These are phyloP conservation scores for Thrips palmi DNA, from an alignment of 1,140 invertebrate species.

Conservation along the genomic window DNA sequence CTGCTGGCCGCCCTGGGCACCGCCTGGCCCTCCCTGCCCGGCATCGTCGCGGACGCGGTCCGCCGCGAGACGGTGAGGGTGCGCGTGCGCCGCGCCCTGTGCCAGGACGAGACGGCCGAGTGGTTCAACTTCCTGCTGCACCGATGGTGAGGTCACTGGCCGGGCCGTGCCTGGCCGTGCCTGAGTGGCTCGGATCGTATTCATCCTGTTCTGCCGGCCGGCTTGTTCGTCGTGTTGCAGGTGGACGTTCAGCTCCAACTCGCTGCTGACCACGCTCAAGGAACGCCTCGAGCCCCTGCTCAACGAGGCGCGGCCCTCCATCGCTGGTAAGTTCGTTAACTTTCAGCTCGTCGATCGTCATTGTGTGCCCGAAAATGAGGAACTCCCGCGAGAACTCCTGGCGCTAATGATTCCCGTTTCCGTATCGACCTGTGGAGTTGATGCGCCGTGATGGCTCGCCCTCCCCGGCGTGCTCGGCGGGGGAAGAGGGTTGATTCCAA, in stretches of 20 bases:
- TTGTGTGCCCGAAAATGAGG: too few species aligned
- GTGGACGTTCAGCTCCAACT: conserved; percentile 32
- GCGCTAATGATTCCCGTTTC: too few species aligned
- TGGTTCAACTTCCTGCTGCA: conserved; percentile 34
- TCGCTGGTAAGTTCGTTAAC: conserved; percentile 25
- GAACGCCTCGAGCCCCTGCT: conserved; percentile 28
- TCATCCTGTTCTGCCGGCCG: not conserved
- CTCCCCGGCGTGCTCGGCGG: too few species aligned
- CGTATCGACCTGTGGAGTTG: too few species aligned
- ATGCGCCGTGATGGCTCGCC: too few species aligned
- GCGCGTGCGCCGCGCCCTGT: conserved; percentile 26
- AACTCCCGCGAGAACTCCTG: too few species aligned
- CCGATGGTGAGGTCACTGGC: conserved; percentile 24
- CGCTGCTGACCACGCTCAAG: conserved; percentile 29
- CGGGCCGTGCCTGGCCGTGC: not conserved
- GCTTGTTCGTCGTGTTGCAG: conserved; percentile 18
- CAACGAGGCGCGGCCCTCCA: conserved; percentile 27
- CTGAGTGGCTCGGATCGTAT: not conserved
- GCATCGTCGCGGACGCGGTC: conserved; percentile 20
- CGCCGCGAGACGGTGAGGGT: conserved; percentile 23
- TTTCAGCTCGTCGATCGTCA: too few species aligned
- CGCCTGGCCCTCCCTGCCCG: conserved; percentile 19
- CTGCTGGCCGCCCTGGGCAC: conserved; percentile 20
- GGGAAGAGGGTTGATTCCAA: too few species aligned
- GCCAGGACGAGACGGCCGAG: conserved; percentile 30